Conservation (phyloP, 2,113 vertebrate species). For the Cyprinodon variegatus region DNA sequence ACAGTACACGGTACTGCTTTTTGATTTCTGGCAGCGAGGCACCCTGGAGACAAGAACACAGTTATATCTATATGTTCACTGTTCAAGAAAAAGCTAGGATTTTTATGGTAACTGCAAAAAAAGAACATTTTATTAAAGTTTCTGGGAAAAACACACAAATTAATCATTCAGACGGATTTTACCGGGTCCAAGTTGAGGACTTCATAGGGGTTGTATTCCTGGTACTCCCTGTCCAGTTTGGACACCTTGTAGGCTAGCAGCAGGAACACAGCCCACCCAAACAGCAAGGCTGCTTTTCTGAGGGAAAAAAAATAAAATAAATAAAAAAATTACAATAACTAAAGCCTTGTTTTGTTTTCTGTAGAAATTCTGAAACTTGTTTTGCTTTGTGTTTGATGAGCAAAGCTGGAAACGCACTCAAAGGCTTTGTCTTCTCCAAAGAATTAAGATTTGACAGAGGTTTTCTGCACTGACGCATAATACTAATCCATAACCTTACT, state of each 20-base stretch:
- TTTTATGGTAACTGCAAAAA: neutral
- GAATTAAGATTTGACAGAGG: no score
- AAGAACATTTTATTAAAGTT: neutral
- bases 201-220: conserved; percentile 98
- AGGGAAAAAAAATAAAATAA: conserved; percentile 9
- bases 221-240: conserved; percentile 96
- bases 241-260: conserved; percentile 98
- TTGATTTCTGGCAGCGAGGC: conserved; percentile 92
- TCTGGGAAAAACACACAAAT: neutral
- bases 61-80: neutral
- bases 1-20: conserved; percentile 93
- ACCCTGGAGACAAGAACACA: conserved; percentile 77
- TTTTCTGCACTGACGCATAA: no score
- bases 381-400: no score
- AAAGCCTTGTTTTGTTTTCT: neutral
- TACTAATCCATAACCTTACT: no score
- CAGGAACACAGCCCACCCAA: conserved; percentile 96
- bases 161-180: conserved; percentile 57
- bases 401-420: no score
- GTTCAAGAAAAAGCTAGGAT: neutral
- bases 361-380: no score
- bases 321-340: conserved; percentile 35
- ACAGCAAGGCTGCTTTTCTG: conserved; percentile 93
- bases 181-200: conserved; percentile 94
- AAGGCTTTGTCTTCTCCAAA: no score